Conservation (phyloP, 2,113 vertebrate species). For the Triplophysa rosa region DNA sequence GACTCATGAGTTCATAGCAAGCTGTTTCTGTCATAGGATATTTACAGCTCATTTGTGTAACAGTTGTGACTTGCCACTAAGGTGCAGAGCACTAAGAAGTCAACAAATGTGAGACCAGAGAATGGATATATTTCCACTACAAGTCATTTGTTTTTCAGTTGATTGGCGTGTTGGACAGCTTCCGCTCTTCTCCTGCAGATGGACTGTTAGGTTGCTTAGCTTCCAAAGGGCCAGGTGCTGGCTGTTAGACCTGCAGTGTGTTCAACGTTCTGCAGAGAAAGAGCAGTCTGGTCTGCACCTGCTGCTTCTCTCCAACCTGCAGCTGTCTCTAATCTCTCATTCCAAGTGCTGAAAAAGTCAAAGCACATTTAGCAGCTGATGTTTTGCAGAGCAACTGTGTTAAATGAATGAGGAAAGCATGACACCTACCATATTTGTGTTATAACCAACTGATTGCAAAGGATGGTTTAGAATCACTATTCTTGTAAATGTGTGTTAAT, state of each 20-base stretch:
- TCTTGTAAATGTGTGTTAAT: no score
- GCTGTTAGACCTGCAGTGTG: slow-evolving; percentile 19
- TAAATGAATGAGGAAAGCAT: background rate
- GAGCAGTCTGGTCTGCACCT: slow-evolving; percentile 29
- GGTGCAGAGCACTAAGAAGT: background rate
- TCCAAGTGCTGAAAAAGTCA: background rate
- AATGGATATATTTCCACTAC: background rate
- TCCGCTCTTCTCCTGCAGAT: background rate
- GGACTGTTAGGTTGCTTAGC: background rate
- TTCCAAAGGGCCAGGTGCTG: slow-evolving; percentile 6
- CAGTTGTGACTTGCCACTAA: background rate
- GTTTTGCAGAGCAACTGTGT: background rate
- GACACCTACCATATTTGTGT: background rate
- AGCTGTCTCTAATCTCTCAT: slow-evolving; percentile 13
- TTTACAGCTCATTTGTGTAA: background rate
- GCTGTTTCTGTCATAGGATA: background rate
- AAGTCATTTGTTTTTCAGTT: slow-evolving; percentile 5
- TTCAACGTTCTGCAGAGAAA: slow-evolving; percentile 31
- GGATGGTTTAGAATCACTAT: no score
- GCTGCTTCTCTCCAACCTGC: slow-evolving; percentile 29
- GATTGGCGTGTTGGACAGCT: background rate
- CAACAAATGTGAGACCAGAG: background rate
- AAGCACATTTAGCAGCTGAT: background rate
- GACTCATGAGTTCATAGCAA: no score
- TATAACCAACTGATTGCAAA: no score